Evolutionary conservation across 2,888 invertebrate genomes (phyloP), one percentile per base, ranked within the genome.

Genomic region (Acleris laterana): DNA sequence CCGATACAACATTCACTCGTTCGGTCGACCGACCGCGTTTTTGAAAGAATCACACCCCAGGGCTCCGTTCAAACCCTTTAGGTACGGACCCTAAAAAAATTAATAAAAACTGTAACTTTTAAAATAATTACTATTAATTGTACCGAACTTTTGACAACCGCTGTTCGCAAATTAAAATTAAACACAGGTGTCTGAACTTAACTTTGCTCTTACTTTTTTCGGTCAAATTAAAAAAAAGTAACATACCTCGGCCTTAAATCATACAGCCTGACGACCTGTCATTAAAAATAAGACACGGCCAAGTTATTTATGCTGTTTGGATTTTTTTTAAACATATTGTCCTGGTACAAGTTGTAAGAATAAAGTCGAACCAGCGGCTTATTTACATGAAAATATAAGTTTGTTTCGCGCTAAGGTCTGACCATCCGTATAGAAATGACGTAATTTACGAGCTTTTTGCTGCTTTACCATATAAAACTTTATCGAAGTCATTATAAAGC

Each of bases 271-370:
- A 75, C 58, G 71, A 72, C 70, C 75, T 72, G 72, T 75, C 75
- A 75, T 79, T 77, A 81, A 75, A 78, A 72, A 74, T 38, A 75
- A 78, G 72, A 71, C 63, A 67, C 56, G 69, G 55, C 73, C 70
- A 71, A 69, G 68, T 68, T 74, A 46, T 6, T 3, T 13, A 42
- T 49, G 7, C 53, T 1, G 1, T 3, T 48, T 2, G 3, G 1
- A 22, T 49, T 42, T 0, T 16, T 5, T 44, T 38, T 16, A 3
- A 20, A 7, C 42, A 16, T 32, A 3, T 17, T 5, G 17, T 17
- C 32, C 3, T 19, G 6, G 9, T 38, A 38, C 13, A 11, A 38
- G 5, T 38, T 38, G 38, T 38, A 38, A 13, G 38, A 38, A 38
- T 38, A 38, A 38, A 38, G 4, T 38, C 11, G 11, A 38, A 13